phyloP scores from a whole-genome alignment of 2,888 invertebrate genomes.

The Macrophya alboannulata region DNA sequence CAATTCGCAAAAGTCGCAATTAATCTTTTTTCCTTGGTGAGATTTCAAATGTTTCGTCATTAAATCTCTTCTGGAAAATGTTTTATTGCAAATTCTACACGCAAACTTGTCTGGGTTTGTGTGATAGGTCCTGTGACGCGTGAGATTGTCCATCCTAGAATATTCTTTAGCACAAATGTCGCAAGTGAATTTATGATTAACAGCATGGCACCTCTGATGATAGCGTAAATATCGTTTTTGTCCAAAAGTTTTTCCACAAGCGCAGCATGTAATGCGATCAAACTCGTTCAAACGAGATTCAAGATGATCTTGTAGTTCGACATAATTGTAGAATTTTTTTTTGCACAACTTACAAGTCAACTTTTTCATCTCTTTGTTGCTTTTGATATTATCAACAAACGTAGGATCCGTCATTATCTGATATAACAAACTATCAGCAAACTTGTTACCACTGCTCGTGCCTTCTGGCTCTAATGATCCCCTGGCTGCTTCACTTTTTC shows the following conservation, averaged over 20 bases:
- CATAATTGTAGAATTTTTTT: slow-evolving; percentile 67
- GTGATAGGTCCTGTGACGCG: slow-evolving; percentile 75
- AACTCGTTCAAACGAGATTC: slow-evolving; percentile 68
- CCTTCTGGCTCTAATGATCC: neutral
- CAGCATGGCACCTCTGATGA: slow-evolving; percentile 74
- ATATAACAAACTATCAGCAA: slow-evolving; percentile 74
- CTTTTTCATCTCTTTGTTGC: slow-evolving; percentile 58
- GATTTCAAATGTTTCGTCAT: slow-evolving; percentile 75
- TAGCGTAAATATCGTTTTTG: slow-evolving; percentile 75
- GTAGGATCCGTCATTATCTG: slow-evolving; percentile 76
- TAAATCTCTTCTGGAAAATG: slow-evolving; percentile 75
- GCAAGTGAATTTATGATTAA: slow-evolving; percentile 74
- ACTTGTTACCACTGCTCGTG: slow-evolving; percentile 60
- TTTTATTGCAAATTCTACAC: slow-evolving; percentile 73
- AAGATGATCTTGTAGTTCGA: slow-evolving; percentile 70
- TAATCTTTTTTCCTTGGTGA: slow-evolving; percentile 73
- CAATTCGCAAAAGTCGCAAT: slow-evolving; percentile 69
- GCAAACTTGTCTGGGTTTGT: slow-evolving; percentile 76
- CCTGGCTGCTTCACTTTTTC: neutral
- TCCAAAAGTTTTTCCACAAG: slow-evolving; percentile 74
- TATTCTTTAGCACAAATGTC: slow-evolving; percentile 75
- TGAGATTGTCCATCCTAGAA: slow-evolving; percentile 75
- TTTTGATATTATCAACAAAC: slow-evolving; percentile 68
- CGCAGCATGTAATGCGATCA: slow-evolving; percentile 73
- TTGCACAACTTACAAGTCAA: slow-evolving; percentile 73